Evolutionary conservation across 1,140 invertebrate species (phyloP).

Genomic region (Cherax quadricarinatus): DNA sequence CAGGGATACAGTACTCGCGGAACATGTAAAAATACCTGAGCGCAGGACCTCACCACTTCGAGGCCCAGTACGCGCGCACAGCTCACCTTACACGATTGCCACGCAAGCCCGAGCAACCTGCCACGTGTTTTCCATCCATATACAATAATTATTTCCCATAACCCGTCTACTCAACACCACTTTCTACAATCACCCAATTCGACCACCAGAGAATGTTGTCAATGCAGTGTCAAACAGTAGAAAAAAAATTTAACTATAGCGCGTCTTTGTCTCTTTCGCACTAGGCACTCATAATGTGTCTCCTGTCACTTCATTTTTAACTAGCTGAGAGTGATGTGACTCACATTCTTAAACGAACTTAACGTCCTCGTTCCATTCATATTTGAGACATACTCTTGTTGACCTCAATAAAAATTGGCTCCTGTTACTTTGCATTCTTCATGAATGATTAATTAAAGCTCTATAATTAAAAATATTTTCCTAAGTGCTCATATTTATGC

Average conservation of each 20-base stretch:
- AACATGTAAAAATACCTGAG: constrained; percentile 53
- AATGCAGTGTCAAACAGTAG: no score
- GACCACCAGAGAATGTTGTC: background rate
- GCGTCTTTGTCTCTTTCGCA: no score
- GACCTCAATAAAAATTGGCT: no score
- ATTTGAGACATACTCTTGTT: no score
- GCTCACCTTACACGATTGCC: constrained; percentile 48
- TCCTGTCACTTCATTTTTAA: background rate
- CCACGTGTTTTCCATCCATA: background rate
- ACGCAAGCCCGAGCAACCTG: background rate
- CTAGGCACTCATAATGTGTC: background rate
- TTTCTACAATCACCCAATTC: background rate
- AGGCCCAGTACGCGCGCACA: constrained; percentile 22
- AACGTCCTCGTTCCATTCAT: no score
- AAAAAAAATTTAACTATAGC: no score
- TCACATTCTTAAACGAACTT: no score
- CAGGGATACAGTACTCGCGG: constrained; percentile 36
- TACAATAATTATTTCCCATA: background rate
- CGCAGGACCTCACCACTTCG: constrained; percentile 16
- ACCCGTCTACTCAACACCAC: background rate
- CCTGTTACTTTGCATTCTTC: no score
- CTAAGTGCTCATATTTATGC: no score
- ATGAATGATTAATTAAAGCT: no score
- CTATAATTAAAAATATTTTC: no score
- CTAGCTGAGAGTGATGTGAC: no score